Base-by-base conservation (phyloP, 2,888 invertebrate genomes). In the Meteorus cinctellus region DNA sequence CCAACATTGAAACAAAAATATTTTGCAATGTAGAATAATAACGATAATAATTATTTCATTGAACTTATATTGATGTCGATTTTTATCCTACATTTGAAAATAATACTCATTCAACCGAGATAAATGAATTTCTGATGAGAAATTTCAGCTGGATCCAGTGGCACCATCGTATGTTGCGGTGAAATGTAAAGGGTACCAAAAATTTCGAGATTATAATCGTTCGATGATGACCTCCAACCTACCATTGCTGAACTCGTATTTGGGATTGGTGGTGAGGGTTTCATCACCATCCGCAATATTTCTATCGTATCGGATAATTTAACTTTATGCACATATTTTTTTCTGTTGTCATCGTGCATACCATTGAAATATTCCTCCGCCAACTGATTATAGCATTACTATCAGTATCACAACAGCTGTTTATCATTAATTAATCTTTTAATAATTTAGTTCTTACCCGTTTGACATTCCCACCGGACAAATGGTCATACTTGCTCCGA, bases 1-100 rank as follows among this genome's bases (percentile, higher is more conserved):
- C 92, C 94, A 6, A 92, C 94, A 3, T 91, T 95, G 72, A 92
- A 91, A 81, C 92, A 93, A 88, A 94, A 94, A 86, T 92, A 92
- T 80, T 72, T 71, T 48, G 69, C 24, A 27, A n/a, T 55, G 34
- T 70, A 19, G 55, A 63, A 29, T 19, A 63, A 29, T 19, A 65
- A 65, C 65, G 63, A 24, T 12, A 75, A 41, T 65, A 48, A 63
- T 63, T 5, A 59, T 63, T 70, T 41, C 36, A 63, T 73, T 24
- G 19, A 66, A 67, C 75, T 65, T 67, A 36, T 48, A 60, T 62
- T 79, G 77, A 75, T 72, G 69, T 80, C 66, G 80, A 27, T 24
- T 85, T 83, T n/a, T 80, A 88, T 89, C 86, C 81, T 82, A 84
- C 80, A 83, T 88, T 80, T 75, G 87, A 80, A 83, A 84, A 81